These are phyloP conservation scores for Trachythela sp. DNA, from an alignment of 64 coral and sea anemone species.

Conservation along the genomic window DNA sequence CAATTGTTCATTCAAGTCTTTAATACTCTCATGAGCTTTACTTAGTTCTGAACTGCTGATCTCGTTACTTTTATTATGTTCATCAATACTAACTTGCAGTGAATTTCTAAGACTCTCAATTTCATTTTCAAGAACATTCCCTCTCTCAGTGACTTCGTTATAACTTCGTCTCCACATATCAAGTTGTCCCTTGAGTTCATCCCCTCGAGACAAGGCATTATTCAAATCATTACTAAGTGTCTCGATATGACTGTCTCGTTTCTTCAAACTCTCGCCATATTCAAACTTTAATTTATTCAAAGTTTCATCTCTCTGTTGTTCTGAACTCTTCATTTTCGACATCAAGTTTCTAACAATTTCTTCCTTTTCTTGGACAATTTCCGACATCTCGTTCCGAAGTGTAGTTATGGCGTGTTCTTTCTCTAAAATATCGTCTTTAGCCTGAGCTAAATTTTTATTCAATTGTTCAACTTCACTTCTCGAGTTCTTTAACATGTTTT, in stretches of 20 bases:
- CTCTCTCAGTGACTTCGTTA: background rate
- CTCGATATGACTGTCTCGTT: background rate
- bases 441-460: background rate
- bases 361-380: background rate
- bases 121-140: background rate
- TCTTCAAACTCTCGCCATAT: background rate
- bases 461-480: background rate
- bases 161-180: slow-evolving; percentile 23
- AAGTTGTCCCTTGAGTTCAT: background rate
- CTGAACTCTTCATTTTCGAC: background rate
- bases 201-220: background rate
- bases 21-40: background rate
- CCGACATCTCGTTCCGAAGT: background rate
- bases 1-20: background rate
- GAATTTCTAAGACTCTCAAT: background rate
- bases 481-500: background rate
- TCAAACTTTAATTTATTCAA: background rate
- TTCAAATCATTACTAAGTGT: background rate
- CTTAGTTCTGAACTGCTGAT: background rate
- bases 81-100: background rate
- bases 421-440: background rate
- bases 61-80: background rate
- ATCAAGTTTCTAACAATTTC: background rate
- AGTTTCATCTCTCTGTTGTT: background rate
- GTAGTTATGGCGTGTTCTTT: background rate